Base-by-base conservation (phyloP, 2,113 vertebrate genomes). In the Corythoichthys intestinalis region DNA sequence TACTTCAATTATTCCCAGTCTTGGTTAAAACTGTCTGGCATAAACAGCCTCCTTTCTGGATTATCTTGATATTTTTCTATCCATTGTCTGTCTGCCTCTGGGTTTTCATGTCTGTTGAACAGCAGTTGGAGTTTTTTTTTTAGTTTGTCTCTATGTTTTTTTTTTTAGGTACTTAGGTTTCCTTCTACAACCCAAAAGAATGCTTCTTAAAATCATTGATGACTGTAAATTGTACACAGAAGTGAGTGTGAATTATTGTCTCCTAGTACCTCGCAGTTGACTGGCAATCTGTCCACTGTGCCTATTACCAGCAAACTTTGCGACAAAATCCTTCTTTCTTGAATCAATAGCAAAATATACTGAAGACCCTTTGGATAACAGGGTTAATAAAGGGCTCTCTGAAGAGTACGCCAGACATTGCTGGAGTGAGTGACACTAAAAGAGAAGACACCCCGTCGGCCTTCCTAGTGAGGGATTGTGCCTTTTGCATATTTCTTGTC, bases 401-500 rank as follows among this genome's bases (percentile, higher is more conserved):
- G 78, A 90, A 95, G 94, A 91, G 94, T 93, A 91, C 89, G 90
- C 91, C 89, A 91, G 92, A 86, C 90, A 94, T 91, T 89, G 91
- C 91, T 93, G 90, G 82, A 87, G 90, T 88, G 90, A 92, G 90
- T 94, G 94, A 94, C 93, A 91, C 85, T 93, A 86, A 85, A 84
- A 85, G 92, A 93, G 92, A 91, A 89, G 88, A 91, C 92, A 88
- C 91, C 87, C 93, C 94, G 95, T 95, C 95, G 95, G 94, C 93
- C 92, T 88, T 92, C 89, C 89, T 92, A 92, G 93, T 95, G 94
- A 98, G 92, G 94, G 94, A 96, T 94, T 93, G 94, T 92, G 92
- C 92, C 93, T 94, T 63, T 93, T 94, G 94, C 94, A 94, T 95
- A 94, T 91, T 93, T 91, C 93, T 93, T 95, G 95, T 96, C 95